Percentiles rank a stretch among this genome's conserved stretches.
phyloP scores from a whole-genome alignment of 2,113 vertebrate genomes.

The Calyptommatus sinebrachiatus region DNA sequence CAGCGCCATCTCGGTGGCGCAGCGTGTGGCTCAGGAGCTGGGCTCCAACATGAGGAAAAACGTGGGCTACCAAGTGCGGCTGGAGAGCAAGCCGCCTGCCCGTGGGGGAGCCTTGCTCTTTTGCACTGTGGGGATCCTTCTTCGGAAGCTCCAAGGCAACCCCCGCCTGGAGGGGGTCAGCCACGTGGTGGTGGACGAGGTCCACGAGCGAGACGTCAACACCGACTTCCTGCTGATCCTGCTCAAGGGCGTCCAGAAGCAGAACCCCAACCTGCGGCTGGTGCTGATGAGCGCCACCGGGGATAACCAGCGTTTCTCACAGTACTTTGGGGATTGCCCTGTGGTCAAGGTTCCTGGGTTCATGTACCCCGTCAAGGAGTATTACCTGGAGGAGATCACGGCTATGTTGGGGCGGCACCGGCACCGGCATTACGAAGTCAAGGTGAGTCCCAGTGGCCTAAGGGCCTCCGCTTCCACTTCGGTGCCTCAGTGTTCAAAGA shows the following conservation, averaged over 20 bases:
- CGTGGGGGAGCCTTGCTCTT: constrained; percentile 91
- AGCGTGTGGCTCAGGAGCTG: constrained; percentile 89
- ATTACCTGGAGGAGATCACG: constrained; percentile 90
- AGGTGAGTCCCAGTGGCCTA: constrained; percentile 37
- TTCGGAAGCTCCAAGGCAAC: constrained; percentile 91
- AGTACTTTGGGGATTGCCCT: constrained; percentile 87
- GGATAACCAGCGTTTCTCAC: constrained; percentile 84
- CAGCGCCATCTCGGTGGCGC: constrained; percentile 92
- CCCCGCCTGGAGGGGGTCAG: constrained; percentile 86
- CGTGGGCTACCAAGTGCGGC: constrained; percentile 93
- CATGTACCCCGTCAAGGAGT: constrained; percentile 91
- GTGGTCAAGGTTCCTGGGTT: constrained; percentile 91
- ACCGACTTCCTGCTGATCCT: constrained; percentile 94
- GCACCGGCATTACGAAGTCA: constrained; percentile 70
- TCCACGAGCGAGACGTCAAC: constrained; percentile 94
- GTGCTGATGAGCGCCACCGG: constrained; percentile 95
- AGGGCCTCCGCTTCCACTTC: too few species aligned
- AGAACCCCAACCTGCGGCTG: constrained; percentile 82
- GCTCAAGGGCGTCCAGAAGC: constrained; percentile 77
- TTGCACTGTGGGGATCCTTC: constrained; percentile 92
- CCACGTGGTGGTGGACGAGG: constrained; percentile 94
- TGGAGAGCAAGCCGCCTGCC: constrained; percentile 85
- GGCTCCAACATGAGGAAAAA: constrained; percentile 81
- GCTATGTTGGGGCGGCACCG: constrained; percentile 78
- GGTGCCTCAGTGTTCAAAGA: too few species aligned